phyloP scores from a whole-genome alignment of 2,888 invertebrate species.

The Pterostichus niger region DNA sequence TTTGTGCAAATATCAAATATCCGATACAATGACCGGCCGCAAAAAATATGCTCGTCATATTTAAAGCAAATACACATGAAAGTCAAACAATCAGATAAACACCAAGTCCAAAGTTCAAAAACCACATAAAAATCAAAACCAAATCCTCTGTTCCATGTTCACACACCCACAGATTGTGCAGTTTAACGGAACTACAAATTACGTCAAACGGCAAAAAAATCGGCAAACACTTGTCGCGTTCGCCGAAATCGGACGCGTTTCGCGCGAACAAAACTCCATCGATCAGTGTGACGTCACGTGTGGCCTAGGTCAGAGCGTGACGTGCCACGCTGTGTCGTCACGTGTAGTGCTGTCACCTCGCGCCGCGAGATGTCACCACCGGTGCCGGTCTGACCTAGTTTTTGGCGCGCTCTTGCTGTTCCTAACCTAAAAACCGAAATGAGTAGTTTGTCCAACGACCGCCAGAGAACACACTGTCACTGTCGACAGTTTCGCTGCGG shows the following conservation, averaged over 20 bases:
- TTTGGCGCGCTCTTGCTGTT: constrained; percentile 63
- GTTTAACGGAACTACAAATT: constrained; percentile 54
- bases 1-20: constrained; percentile 10
- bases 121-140: constrained; percentile 7
- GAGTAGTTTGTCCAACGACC: constrained; percentile 54
- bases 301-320: constrained; percentile 63
- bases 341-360: constrained; percentile 15
- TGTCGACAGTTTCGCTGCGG: constrained; percentile 1
- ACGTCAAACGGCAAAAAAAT: constrained; percentile 57
- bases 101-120: constrained; percentile 23
- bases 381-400: constrained; percentile 47
- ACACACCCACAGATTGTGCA: constrained; percentile 42
- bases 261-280: constrained; percentile 39
- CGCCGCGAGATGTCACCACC: constrained; percentile 55
- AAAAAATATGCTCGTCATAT: constrained; percentile 19
- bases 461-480: constrained; percentile 38
- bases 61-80: not conserved
- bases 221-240: constrained; percentile 27
- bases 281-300: constrained; percentile 55
- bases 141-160: not conserved
- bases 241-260: constrained; percentile 53
- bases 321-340: constrained; percentile 54
- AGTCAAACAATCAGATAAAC: constrained; percentile 23
- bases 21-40: constrained; percentile 15
- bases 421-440: constrained; percentile 61